Conservation (phyloP, 2,888 invertebrate species). For the Dioctria linearis region DNA sequence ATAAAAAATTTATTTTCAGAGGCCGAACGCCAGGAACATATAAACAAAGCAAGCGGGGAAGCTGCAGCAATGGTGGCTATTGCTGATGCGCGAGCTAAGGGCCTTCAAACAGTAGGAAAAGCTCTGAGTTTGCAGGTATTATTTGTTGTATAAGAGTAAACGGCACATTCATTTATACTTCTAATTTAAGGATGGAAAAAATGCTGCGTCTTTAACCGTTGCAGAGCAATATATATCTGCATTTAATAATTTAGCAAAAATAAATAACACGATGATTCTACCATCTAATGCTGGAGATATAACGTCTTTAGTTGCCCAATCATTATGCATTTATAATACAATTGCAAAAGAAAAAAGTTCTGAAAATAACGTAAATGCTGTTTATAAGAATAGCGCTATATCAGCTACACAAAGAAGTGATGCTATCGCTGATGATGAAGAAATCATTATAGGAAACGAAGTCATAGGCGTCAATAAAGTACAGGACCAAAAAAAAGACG, state of each 20-base stretch:
- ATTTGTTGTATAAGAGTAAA: constrained; percentile 23
- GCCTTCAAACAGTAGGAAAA: constrained; percentile 83
- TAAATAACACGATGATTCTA: constrained; percentile 94
- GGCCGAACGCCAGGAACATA: constrained; percentile 94
- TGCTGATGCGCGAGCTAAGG: constrained; percentile 92
- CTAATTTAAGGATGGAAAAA: constrained; percentile 79
- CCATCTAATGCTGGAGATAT: constrained; percentile 86
- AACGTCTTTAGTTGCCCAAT: constrained; percentile 67
- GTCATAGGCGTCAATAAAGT: too few species aligned
- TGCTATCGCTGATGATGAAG: too few species aligned
- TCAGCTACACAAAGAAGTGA: too few species aligned
- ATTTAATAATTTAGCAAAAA: constrained; percentile 93
- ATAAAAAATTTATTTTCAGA: constrained; percentile 73
- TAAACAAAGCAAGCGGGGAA: constrained; percentile 94
- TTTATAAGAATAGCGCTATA: too few species aligned
- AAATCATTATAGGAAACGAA: too few species aligned
- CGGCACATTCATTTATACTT: constrained; percentile 7
- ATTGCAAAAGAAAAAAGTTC: constrained; percentile 60
- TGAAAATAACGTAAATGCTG: too few species aligned
- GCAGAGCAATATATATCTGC: constrained; percentile 98
- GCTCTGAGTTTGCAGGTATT: constrained; percentile 69
- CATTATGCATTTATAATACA: constrained; percentile 68
- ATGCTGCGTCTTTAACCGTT: constrained; percentile 92
- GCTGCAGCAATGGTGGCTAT: constrained; percentile 91
- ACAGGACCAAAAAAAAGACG: too few species aligned